Conservation (phyloP, 2,797 vertebrate species). For the Pterois miles region DNA sequence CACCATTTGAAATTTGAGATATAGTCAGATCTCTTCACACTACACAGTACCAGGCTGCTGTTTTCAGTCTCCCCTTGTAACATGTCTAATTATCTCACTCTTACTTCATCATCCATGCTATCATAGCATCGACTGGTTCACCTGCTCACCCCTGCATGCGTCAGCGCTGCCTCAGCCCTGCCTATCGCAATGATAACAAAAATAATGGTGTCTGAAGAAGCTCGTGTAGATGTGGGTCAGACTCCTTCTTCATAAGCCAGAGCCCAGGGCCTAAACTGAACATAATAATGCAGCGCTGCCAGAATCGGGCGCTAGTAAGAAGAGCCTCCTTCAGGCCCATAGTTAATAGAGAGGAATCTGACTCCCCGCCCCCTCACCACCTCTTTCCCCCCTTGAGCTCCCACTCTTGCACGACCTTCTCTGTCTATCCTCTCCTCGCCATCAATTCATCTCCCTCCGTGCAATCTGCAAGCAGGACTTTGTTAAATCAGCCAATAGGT, state of each 20-base stretch:
- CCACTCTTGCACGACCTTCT: conserved; percentile 74
- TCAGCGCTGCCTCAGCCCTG: neutral
- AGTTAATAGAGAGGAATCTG: conserved; percentile 64
- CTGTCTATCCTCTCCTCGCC: conserved; percentile 67
- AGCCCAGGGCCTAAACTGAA: conserved; percentile 62
- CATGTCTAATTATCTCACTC: conserved; percentile 19
- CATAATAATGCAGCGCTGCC: conserved; percentile 60
- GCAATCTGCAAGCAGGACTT: conserved; percentile 62
- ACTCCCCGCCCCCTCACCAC: conserved; percentile 17
- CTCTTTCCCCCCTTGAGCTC: neutral
- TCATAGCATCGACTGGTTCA: conserved; percentile 1
- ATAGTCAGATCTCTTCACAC: neutral
- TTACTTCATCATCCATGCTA: conserved; percentile 28
- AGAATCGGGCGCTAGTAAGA: conserved; percentile 47
- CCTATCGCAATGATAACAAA: conserved; percentile 36
- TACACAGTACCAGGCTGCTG: neutral
- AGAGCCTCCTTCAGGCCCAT: conserved; percentile 61
- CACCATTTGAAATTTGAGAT: neutral
- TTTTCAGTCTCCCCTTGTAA: neutral
- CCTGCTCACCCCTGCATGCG: conserved; percentile 1
- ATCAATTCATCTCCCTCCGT: conserved; percentile 79
- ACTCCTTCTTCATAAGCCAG: conserved; percentile 56
- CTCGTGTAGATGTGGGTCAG: conserved; percentile 69
- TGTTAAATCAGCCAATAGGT: conserved; percentile 69
- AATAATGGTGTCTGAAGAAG: conserved; percentile 62